phyloP scores from a whole-genome alignment of 2,888 invertebrate species.

The Cantharis flavilabris region DNA sequence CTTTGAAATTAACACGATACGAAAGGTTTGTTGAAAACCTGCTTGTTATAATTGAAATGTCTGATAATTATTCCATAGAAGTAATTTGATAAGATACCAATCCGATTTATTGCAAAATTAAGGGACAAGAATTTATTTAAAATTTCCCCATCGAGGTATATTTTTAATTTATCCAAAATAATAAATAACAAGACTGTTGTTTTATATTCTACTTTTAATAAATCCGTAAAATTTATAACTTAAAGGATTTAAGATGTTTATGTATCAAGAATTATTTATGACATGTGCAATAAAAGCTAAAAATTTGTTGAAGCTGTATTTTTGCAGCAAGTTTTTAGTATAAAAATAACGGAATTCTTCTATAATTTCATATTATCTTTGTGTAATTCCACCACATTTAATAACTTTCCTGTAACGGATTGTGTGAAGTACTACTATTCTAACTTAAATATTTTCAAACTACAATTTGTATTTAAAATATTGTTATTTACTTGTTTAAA shows the following conservation, averaged over 20 bases:
- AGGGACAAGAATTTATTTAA: not conserved
- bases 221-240: not conserved
- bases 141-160: not conserved
- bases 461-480: not conserved
- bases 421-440: not conserved
- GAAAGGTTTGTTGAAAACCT: not conserved
- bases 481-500: conserved; percentile 14
- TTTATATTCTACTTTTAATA: not conserved
- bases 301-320: not conserved
- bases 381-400: not conserved
- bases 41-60: no score
- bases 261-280: not conserved
- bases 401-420: not conserved
- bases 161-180: not conserved
- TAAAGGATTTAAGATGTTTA: not conserved
- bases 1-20: not conserved
- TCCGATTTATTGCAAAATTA: not conserved
- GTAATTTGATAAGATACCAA: no score
- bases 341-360: not conserved
- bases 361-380: not conserved
- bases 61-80: no score
- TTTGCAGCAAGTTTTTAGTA: not conserved
- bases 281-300: not conserved
- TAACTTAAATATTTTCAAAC: not conserved
- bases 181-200: not conserved